These are phyloP conservation scores for Umimayanthus chanpuru DNA, from an alignment of 92 coral and sea anemone species.

Conservation along the genomic window DNA sequence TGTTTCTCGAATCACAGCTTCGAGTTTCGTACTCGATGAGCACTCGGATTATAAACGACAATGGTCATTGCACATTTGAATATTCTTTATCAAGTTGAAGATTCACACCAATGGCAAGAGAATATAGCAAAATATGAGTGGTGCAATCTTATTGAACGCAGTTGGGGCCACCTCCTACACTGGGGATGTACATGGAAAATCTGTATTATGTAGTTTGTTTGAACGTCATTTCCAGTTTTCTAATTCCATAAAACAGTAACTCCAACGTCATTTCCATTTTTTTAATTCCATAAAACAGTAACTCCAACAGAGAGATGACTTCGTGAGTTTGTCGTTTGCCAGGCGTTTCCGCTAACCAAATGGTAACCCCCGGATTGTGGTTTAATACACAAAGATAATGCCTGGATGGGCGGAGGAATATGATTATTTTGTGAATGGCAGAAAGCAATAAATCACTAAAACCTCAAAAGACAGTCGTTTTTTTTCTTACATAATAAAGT, in stretches of 20 bases:
- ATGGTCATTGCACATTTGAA: too few relatives aligned
- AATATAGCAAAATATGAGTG: neutral
- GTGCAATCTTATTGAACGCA: neutral
- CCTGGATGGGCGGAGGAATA: neutral
- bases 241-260: neutral
- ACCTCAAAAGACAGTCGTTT: neutral
- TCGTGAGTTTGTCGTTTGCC: neutral
- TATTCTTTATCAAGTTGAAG: neutral
- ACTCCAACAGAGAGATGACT: constrained; percentile 30
- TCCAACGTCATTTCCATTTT: constrained; percentile 4
- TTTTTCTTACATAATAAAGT: neutral
- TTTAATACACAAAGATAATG: neutral
- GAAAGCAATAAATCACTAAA: neutral
- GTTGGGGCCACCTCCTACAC: neutral
- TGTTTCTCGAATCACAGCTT: neutral
- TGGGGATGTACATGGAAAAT: neutral
- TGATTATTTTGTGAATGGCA: neutral
- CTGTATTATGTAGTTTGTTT: neutral
- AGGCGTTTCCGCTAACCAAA: constrained; percentile 2
- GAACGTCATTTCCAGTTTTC: neutral
- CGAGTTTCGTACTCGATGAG: neutral
- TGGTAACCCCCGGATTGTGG: constrained; percentile 13
- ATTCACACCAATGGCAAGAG: neutral
- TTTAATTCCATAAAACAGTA: neutral
- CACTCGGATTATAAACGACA: too few relatives aligned